Evolutionary conservation across 92 coral and sea anemone genomes (phyloP), one percentile per base, ranked within the genome.

Genomic region (Metridium senile): DNA sequence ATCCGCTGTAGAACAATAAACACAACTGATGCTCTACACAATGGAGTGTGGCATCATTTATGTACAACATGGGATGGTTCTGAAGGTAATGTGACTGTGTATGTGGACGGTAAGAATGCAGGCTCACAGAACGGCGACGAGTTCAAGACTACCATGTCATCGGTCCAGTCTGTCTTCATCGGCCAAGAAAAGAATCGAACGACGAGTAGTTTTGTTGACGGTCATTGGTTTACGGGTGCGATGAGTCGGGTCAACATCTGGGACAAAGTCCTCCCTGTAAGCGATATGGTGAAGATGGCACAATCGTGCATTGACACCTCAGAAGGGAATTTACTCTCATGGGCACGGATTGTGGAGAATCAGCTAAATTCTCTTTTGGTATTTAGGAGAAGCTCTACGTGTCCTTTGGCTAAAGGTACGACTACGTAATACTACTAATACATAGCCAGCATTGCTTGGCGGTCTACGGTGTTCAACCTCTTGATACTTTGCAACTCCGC

Each of bases 401-500:
- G 84, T 27, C 84, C 84, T 20, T 25, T 79, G 4, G 84, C 68
- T 25, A 79, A 58, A 70, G 84, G 84, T 79, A 20, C 54, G 82
- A 33, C 54, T 34, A 1, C 1, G 1, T 8, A 65, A 59, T 1
- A 19, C 61, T 2, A 2, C 3, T 54, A 17, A 22, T n/a, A n/a
- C n/a, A n/a, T n/a, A n/a, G n/a, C n/a, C n/a, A n/a, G n/a, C n/a
- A n/a, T n/a, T n/a, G n/a, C n/a, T n/a, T n/a, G n/a, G n/a, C n/a
- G n/a, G n/a, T n/a, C n/a, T n/a, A n/a, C n/a, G n/a, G n/a, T n/a
- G n/a, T n/a, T n/a, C n/a, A n/a, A n/a, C n/a, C n/a, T n/a, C n/a
- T n/a, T n/a, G n/a, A n/a, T n/a, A n/a, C n/a, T n/a, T n/a, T n/a
- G n/a, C n/a, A n/a, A n/a, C n/a, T n/a, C n/a, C n/a, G n/a, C n/a